phyloP scores from a whole-genome alignment of 2,797 vertebrate genomes.

The Psittacula echo region DNA sequence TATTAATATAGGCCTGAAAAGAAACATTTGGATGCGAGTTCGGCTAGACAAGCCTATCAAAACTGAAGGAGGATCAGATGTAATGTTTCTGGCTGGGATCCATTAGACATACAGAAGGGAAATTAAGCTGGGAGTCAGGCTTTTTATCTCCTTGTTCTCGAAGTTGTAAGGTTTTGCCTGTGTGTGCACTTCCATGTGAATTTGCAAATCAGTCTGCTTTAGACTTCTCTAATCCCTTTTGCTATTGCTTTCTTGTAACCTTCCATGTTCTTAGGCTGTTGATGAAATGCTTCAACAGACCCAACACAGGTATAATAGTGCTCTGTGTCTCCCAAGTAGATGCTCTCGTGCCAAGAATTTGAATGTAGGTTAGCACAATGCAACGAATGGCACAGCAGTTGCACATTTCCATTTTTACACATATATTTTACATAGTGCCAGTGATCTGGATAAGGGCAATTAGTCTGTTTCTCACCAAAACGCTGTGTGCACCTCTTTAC shows the following conservation, averaged over 20 bases:
- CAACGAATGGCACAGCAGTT: constrained; percentile 43
- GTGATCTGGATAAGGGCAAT: constrained; percentile 55
- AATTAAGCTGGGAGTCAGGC: not conserved
- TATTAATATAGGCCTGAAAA: constrained; percentile 30
- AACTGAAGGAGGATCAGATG: constrained; percentile 10
- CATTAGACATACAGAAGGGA: not conserved
- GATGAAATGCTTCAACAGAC: not conserved
- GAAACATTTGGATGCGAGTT: not conserved
- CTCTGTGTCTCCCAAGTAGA: not conserved
- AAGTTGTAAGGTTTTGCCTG: not conserved
- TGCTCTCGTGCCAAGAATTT: constrained; percentile 15
- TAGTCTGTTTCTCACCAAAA: constrained; percentile 56
- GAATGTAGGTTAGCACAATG: constrained; percentile 51
- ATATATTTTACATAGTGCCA: constrained; percentile 52
- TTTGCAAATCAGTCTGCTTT: not conserved
- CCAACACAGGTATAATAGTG: not conserved
- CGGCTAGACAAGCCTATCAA: constrained; percentile 29
- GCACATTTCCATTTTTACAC: constrained; percentile 65
- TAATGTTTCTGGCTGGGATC: constrained; percentile 23
- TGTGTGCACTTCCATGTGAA: not conserved
- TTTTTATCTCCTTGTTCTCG: not conserved
- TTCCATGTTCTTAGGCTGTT: not conserved
- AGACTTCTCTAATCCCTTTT: not conserved
- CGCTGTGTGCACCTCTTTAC: constrained; percentile 10
- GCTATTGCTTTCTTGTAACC: not conserved